Base-by-base conservation (phyloP, 2,888 invertebrate species). In the Caradrina kadenii region DNA sequence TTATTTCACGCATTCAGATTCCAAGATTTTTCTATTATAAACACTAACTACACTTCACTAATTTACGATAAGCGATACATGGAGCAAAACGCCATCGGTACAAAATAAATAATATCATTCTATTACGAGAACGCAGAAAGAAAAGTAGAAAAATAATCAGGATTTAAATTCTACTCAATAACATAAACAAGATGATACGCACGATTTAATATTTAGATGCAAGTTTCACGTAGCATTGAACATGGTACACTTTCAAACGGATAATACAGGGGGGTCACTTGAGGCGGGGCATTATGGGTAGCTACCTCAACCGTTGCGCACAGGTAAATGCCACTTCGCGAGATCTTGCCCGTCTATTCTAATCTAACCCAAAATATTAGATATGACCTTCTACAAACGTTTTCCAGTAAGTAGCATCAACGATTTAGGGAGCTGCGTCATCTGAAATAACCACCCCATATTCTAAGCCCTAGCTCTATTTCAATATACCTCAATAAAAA, bases 121-220 rank as follows among this genome's bases (percentile, higher is more conserved):
- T 39, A 42, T 53, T 75, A 70, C 75, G 67, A 75, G 67, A 79
- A 76, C 74, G 76, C 75, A 73, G 35, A 63, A 66, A 62, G 22
- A 52, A 62, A 73, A 79, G 62, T 62, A 58, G 48, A 59, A 15
- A 70, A 58, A 58, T 54, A 59, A 70, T 70, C n/a, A 39, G 1
- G 42, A 60, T 31, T 31, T 60, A 10, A 35, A 63, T 17, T 45
- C 10, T 45, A 59, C 21, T 2, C 35, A 59, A 64, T 49, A 22
- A 61, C 48, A 49, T 22, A 66, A 50, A 45, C 42, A 31, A 19
- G 54, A 15, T 52, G 45, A 48, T 69, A 76, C 69, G 69, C 76
- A 62, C 50, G 19, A 42, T 49, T 42, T 49, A 21, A 49, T 11
- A 56, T 61, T 49, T 10, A 22, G n/a, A 62, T 78, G 39, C 52